Evolutionary conservation across 2,888 invertebrate genomes (phyloP).

Genomic region (Tromatobia lineatoria): DNA sequence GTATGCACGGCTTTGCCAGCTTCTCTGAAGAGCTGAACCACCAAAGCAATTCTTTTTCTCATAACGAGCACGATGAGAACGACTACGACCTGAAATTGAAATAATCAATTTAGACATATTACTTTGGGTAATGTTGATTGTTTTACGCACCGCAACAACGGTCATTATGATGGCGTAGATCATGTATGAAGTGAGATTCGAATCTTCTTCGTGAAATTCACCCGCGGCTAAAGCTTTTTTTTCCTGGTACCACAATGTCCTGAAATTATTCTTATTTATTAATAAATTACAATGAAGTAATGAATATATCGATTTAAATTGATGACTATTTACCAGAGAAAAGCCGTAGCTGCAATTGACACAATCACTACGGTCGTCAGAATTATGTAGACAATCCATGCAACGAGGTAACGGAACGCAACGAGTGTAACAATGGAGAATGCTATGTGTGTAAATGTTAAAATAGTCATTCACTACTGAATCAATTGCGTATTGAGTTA

Average conservation of each 20-base stretch:
- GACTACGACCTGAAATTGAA: conserved; percentile 82
- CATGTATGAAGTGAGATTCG: conserved; percentile 85
- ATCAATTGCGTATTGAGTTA: conserved; percentile 19
- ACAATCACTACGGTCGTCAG: conserved; percentile 86
- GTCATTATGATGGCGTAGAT: conserved; percentile 88
- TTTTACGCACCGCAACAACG: conserved; percentile 86
- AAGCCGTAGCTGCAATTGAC: conserved; percentile 87
- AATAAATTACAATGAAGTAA: neutral
- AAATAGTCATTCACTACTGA: conserved; percentile 25
- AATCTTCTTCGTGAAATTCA: conserved; percentile 75
- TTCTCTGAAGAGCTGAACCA: conserved; percentile 89
- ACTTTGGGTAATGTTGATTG: no score
- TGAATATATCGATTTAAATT: neutral
- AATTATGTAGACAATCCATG: conserved; percentile 88
- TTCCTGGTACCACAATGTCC: conserved; percentile 85
- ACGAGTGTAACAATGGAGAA: conserved; percentile 87
- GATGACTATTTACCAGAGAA: conserved; percentile 87
- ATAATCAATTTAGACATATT: neutral
- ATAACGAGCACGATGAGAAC: conserved; percentile 87
- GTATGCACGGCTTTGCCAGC: conserved; percentile 89
- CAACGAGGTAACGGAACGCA: conserved; percentile 87
- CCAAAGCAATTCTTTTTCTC: conserved; percentile 88
- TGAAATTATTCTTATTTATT: conserved; percentile 69
- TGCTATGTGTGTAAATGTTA: conserved; percentile 79
- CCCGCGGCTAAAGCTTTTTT: conserved; percentile 77